Conservation (phyloP, 2,888 invertebrate genomes). For the Nephrotoma appendiculata region DNA sequence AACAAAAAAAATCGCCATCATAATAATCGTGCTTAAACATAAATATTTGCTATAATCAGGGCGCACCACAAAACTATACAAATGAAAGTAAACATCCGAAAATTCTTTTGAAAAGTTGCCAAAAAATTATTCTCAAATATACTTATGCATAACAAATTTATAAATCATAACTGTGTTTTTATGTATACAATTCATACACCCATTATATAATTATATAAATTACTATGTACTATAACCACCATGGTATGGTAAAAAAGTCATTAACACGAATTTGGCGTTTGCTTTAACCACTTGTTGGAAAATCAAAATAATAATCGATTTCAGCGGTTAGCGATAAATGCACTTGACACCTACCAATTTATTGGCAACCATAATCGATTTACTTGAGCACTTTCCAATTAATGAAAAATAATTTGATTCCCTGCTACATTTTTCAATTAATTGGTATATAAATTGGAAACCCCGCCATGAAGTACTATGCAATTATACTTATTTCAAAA, state of each 20-base stretch:
- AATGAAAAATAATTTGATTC: too few species aligned
- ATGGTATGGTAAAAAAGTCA: neutral
- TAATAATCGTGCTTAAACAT: neutral
- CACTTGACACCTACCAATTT: neutral
- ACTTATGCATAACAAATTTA: neutral
- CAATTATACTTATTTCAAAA: too few species aligned
- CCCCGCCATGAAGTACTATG: too few species aligned
- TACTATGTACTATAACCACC: neutral
- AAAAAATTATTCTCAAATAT: neutral
- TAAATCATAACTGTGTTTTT: neutral
- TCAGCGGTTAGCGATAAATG: neutral
- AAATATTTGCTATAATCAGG: too few species aligned
- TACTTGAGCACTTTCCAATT: too few species aligned
- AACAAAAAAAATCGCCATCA: neutral
- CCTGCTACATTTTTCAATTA: too few species aligned
- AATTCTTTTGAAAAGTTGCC: neutral
- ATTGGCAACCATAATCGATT: too few species aligned
- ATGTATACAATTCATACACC: neutral
- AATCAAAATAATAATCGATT: neutral
- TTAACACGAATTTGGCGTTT: neutral
- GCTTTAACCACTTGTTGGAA: neutral
- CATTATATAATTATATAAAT: neutral
- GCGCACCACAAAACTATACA: neutral
- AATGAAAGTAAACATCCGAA: neutral
- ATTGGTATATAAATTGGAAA: too few species aligned